Conservation (phyloP, 2,797 vertebrate species). For the Premnoplex brunnescens region DNA sequence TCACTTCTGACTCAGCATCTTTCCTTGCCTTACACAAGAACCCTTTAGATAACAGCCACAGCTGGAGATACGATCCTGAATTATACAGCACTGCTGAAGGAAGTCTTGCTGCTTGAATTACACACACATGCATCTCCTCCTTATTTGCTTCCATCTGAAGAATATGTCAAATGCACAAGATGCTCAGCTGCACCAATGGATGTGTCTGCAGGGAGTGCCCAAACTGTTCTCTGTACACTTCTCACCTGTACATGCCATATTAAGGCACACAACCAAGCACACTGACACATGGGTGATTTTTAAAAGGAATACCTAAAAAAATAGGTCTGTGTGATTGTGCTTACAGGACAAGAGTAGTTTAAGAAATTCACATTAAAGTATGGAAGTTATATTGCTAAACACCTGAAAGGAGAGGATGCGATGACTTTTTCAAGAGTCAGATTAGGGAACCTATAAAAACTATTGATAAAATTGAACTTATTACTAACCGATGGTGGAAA, state of each 20-base stretch:
- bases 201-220: neutral
- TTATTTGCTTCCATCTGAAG: neutral
- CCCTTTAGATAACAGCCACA: neutral
- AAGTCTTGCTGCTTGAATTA: neutral
- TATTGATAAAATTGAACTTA: neutral
- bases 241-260: neutral
- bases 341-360: fast-evolving
- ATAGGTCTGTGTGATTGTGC: fast-evolving
- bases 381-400: neutral
- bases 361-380: neutral
- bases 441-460: neutral
- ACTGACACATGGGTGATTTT: neutral
- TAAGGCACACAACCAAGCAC: neutral
- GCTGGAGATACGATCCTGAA: neutral
- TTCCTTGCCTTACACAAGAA: neutral
- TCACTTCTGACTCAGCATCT: neutral
- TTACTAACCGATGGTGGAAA: neutral
- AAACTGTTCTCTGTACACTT: neutral
- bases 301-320: neutral
- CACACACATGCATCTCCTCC: neutral
- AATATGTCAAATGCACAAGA: neutral
- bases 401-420: neutral
- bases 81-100: neutral
- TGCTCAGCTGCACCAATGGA: neutral
- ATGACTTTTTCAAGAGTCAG: neutral